Evolutionary conservation across 1,140 invertebrate genomes (phyloP).

Genomic region (Rhagoletis pomonella): DNA sequence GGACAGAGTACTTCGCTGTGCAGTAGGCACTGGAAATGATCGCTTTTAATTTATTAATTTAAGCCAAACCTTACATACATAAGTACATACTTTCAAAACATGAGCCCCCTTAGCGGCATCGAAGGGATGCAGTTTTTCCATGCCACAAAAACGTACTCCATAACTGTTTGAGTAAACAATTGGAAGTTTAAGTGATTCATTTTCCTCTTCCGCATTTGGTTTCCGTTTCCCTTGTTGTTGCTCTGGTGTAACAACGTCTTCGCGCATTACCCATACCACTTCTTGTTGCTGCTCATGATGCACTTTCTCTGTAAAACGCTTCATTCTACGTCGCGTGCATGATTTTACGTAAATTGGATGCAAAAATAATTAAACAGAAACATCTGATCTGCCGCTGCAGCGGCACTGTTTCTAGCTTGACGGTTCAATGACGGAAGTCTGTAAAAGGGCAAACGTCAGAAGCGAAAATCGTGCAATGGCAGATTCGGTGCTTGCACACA

Average conservation of each 20-base stretch:
- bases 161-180: conserved; percentile 87
- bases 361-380: neutral
- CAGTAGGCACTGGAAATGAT: conserved; percentile 77
- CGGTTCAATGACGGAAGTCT: neutral
- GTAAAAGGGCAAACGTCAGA: conserved; percentile 8
- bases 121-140: conserved; percentile 92
- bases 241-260: neutral
- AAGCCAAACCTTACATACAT: neutral
- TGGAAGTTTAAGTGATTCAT: conserved; percentile 75
- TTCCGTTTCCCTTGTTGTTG: conserved; percentile 19
- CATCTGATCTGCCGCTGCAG: conserved; percentile 5
- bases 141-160: conserved; percentile 86
- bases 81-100: conserved; percentile 79
- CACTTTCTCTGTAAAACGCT: conserved; percentile 60
- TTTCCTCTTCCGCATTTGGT: conserved; percentile 11
- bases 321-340: conserved; percentile 52
- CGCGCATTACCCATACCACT: conserved; percentile 61
- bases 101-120: conserved; percentile 90
- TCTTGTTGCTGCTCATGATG: conserved; percentile 60
- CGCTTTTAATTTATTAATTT: conserved; percentile 8
- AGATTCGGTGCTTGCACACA: neutral
- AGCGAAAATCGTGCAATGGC: neutral
- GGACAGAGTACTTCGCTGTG: conserved; percentile 76
- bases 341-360: neutral
- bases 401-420: neutral